These are phyloP conservation scores for Batillaria attramentaria DNA, from an alignment of 1,140 invertebrate genomes.

Conservation along the genomic window DNA sequence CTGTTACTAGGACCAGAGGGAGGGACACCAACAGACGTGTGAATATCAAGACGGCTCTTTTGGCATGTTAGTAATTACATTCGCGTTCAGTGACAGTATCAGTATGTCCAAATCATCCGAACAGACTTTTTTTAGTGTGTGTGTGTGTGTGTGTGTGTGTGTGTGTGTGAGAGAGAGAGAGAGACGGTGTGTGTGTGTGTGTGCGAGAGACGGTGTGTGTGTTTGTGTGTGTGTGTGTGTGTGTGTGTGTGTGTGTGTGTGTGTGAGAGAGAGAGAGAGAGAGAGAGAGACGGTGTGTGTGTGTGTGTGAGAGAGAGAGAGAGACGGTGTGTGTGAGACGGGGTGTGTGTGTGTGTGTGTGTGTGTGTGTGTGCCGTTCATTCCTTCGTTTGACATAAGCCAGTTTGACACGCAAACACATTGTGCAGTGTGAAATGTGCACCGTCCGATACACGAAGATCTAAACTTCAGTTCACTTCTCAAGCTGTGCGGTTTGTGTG, in stretches of 20 bases:
- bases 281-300: background rate
- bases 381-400: too few species aligned
- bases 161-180: background rate
- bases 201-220: background rate
- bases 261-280: background rate
- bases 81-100: background rate
- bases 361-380: constrained; percentile 11
- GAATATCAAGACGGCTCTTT: too few species aligned
- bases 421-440: too few species aligned
- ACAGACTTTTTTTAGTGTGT: too few species aligned
- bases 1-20: too few species aligned
- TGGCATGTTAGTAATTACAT: too few species aligned
- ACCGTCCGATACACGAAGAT: too few species aligned
- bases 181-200: background rate
- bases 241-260: constrained; percentile 22
- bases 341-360: background rate
- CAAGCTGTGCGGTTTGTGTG: too few species aligned
- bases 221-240: constrained; percentile 19
- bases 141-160: background rate
- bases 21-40: too few species aligned
- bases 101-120: background rate
- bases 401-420: too few species aligned
- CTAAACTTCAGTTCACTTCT: too few species aligned
- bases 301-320: background rate
- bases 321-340: background rate